A percentile compares a stretch with the other conserved stretches of the same genome.
phyloP scores from a whole-genome alignment of 1,140 invertebrate species.

The Bombus confusus region DNA sequence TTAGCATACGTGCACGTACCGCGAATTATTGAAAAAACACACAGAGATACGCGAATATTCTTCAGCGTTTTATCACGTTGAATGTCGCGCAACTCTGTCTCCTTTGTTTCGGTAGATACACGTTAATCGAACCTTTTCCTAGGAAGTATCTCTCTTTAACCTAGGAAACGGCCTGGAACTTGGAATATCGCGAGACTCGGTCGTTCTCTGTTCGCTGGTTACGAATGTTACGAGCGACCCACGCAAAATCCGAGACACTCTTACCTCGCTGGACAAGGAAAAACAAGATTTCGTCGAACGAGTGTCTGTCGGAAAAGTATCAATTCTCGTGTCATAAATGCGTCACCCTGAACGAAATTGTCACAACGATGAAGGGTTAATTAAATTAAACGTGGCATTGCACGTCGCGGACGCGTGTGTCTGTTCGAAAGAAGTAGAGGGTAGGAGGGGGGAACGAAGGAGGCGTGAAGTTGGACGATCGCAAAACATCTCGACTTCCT shows the following conservation, averaged over 20 bases:
- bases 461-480: not conserved
- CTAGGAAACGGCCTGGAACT: not conserved
- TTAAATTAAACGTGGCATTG: conserved; percentile 25
- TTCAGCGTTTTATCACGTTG: not conserved
- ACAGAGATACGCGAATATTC: not conserved
- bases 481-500: conserved; percentile 12
- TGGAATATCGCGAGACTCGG: not conserved
- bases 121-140: not conserved
- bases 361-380: conserved; percentile 18
- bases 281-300: not conserved
- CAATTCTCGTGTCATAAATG: conserved; percentile 12
- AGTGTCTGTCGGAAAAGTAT: not conserved
- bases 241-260: not conserved
- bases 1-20: not conserved
- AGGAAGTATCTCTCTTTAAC: not conserved
- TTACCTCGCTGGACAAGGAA: not conserved
- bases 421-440: no score
- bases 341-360: not conserved
- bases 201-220: not conserved
- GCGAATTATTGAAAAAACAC: not conserved
- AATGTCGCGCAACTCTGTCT: not conserved
- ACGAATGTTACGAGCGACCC: not conserved
- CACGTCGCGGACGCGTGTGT: not conserved
- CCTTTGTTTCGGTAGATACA: not conserved
- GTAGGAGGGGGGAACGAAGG: no score